A percentile compares a stretch with the other conserved stretches of the same genome.
Conservation (phyloP, 1,140 invertebrate species). For the Cephus cinctus region DNA sequence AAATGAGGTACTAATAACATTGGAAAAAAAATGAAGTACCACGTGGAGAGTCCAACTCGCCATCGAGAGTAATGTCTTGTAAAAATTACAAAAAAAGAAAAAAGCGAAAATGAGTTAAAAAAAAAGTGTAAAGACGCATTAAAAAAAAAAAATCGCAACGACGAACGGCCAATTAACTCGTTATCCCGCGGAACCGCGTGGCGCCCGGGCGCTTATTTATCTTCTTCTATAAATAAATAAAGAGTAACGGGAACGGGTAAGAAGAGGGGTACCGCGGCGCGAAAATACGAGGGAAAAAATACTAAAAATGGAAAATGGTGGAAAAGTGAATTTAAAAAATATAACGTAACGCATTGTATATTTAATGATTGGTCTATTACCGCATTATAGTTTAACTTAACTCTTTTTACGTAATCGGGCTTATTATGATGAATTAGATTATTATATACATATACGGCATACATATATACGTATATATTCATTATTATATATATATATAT, state of each 20-base stretch:
- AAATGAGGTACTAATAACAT: background rate
- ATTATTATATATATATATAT: no score
- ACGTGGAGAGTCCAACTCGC: background rate
- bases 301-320: no score
- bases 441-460: no score
- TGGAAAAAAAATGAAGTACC: background rate
- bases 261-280: no score
- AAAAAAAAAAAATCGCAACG: conserved; percentile 3
- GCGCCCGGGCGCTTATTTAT: no score
- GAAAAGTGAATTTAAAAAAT: no score
- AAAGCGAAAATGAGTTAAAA: conserved; percentile 12
- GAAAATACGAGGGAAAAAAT: no score
- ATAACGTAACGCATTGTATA: conserved; percentile 17
- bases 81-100: conserved; percentile 3
- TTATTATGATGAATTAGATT: conserved; percentile 29
- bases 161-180: no score
- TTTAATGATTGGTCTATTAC: conserved; percentile 23
- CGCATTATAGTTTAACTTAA: conserved; percentile 29
- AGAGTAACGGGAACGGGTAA: conserved; percentile 1
- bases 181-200: no score
- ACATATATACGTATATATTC: no score
- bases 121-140: conserved; percentile 22
- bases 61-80: no score
- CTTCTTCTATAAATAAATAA: no score
- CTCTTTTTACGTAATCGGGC: conserved; percentile 30